Evolutionary conservation across 2,888 invertebrate genomes (phyloP), one percentile per base, ranked within the genome.

Genomic region (Hemaris fuciformis): DNA sequence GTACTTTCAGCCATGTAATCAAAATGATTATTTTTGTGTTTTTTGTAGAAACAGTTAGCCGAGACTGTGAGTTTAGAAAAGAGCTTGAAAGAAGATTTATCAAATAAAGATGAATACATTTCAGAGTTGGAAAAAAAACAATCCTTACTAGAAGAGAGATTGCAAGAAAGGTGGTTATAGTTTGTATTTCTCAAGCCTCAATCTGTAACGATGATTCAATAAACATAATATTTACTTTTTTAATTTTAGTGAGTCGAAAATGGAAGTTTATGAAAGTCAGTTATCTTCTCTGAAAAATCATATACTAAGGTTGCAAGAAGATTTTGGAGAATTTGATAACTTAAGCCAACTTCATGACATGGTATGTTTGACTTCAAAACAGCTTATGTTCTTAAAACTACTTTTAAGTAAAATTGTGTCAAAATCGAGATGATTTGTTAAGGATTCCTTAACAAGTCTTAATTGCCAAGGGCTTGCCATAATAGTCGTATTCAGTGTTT

Each of bases 301-400:
- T n/a, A 81, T 91, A 27, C 63, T 69, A 18, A 77, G 85, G 64
- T 66, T 91, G 41, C 83, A 87, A 71, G 72, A 85, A 63, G 85
- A 87, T 64, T 87, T 87, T 66, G 87, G 84, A 18, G 84, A 84
- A 64, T 83, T 87, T 62, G 81, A 86, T 66, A 85, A 84, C 67
- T 66, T 88, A n/a, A 75, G 72, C 53, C 79, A 85, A 34, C 76
- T 90, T 41, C 83, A 77, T 45, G 81, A 83, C 62, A 83, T 80
- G 83, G 91, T 90, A 76, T 71, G 22, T 62, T 31, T 31, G 3
- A 53, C 15, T 27, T n/a, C 4, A 27, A 4, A 8, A 3, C 18
- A 38, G n/a, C 4, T 38, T n/a, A n/a, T n/a, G n/a, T n/a, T n/a
- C n/a, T n/a, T 27, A 27, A 27, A 27, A n/a, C n/a, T 38, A 10